Conservation (phyloP, 1,140 invertebrate genomes). For the Berghia stephanieae region DNA sequence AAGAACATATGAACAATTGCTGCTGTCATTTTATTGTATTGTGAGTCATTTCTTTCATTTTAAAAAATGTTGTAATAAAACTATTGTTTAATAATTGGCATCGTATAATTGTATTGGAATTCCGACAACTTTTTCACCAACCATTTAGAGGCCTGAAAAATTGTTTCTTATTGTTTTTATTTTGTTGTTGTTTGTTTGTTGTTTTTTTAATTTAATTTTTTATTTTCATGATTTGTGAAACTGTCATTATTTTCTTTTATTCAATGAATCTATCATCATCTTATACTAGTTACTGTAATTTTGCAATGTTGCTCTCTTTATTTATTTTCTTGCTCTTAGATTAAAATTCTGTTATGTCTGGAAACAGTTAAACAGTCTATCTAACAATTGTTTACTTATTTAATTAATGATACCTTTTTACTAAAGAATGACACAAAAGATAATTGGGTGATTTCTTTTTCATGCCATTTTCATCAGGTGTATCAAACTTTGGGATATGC, state of each 20-base stretch:
- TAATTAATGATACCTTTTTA: neutral
- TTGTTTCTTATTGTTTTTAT: neutral
- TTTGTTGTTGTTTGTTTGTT: neutral
- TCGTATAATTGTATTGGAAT: too few species aligned
- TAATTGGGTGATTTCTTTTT: conserved; percentile 80
- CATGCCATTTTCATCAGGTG: conserved; percentile 64
- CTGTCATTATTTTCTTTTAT: neutral
- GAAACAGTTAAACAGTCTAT: neutral
- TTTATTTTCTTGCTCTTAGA: neutral
- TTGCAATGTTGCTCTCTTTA: neutral
- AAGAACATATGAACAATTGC: too few species aligned
- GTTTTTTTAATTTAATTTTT: neutral
- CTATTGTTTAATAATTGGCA: too few species aligned
- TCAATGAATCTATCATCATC: too few species aligned
- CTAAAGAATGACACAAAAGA: conserved; percentile 43
- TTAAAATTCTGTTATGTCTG: neutral
- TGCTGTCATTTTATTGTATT: too few species aligned
- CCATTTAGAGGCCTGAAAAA: too few species aligned
- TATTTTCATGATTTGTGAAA: neutral
- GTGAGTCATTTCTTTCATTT: too few species aligned
- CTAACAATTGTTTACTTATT: neutral
- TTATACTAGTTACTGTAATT: neutral
- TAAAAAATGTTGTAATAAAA: too few species aligned
- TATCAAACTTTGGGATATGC: conserved; percentile 88
- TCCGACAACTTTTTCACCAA: too few species aligned